Evolutionary conservation across 2,113 vertebrate genomes (phyloP), one percentile per base, ranked within the genome.

Genomic region (Potamarius usumacintae): DNA sequence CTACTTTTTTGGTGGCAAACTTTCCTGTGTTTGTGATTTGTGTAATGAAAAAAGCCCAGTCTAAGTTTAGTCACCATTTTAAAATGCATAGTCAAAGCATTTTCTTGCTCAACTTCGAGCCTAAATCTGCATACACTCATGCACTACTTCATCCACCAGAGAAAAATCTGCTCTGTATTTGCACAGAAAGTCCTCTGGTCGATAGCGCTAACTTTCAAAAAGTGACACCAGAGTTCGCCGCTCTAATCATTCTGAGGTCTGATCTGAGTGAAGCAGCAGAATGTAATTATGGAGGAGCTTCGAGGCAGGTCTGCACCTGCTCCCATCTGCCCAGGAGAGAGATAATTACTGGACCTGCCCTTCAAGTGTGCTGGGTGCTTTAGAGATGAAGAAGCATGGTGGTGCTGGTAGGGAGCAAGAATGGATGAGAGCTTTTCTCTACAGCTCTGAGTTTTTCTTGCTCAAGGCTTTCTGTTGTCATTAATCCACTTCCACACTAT

Each of bases 221-320:
- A 87, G 86, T 87, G 86, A 58, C 80, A 74, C 58, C 88, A 81
- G 63, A 88, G 78, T 90, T 86, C 78, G 57, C 48, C 57, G 58
- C 74, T 80, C 85, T 87, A 88, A 91, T 88, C 82, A 88, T 86
- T 65, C 76, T 63, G 76, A 80, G 69, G 62, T 88, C 78, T 87
- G 82, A 83, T 89, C 58, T 60, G 79, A 87, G 71, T 89, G 86
- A 89, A 91, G 86, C 87, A 62, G 77, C 87, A 83, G 88, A 88
- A 65, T 90, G 88, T 91, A 90, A 91, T 90, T 92, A 92, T 86
- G 78, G 71, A 84, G 85, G 81, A 88, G 90, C 89, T 92, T 82
- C 84, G 50, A 89, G 91, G 89, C 86, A 91, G 89, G 84, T 88
- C 87, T 50, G 82, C 83, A 86, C 78, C 85, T 90, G 85, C 89